Evolutionary conservation across 1,140 invertebrate species (phyloP).

Genomic region (Papilio dardanus): DNA sequence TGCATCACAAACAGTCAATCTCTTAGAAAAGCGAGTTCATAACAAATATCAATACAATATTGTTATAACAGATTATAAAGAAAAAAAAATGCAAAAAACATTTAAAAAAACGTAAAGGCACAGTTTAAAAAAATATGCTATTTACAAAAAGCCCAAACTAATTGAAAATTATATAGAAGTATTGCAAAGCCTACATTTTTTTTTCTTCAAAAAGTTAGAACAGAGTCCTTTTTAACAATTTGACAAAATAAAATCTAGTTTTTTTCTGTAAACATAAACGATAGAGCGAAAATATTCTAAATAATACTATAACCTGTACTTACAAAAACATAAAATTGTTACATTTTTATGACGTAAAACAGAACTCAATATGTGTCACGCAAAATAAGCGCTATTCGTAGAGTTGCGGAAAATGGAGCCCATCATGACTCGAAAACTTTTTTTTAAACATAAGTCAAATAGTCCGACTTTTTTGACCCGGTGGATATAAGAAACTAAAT

Average conservation of each 20-base stretch:
- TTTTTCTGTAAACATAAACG: background rate
- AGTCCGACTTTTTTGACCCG: too few relatives aligned
- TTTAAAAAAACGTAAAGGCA: background rate
- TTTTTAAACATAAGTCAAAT: too few relatives aligned
- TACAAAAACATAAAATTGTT: background rate
- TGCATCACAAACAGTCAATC: conserved; percentile 29
- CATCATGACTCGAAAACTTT: too few relatives aligned
- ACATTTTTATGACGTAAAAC: background rate
- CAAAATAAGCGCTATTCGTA: too few relatives aligned
- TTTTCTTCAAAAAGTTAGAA: background rate
- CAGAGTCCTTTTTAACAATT: background rate
- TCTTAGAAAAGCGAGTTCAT: background rate
- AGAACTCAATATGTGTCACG: background rate
- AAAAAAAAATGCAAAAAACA: background rate
- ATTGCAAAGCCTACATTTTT: background rate
- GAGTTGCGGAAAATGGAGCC: too few relatives aligned
- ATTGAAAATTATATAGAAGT: background rate
- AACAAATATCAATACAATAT: background rate
- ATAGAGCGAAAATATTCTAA: background rate
- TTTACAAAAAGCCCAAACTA: background rate
- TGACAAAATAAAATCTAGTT: background rate
- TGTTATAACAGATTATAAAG: too few relatives aligned
- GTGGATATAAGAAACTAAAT: too few relatives aligned
- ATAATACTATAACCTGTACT: background rate
- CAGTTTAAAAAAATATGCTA: background rate